phyloP scores from a whole-genome alignment of 2,888 invertebrate genomes.

The Clivina fossor region DNA sequence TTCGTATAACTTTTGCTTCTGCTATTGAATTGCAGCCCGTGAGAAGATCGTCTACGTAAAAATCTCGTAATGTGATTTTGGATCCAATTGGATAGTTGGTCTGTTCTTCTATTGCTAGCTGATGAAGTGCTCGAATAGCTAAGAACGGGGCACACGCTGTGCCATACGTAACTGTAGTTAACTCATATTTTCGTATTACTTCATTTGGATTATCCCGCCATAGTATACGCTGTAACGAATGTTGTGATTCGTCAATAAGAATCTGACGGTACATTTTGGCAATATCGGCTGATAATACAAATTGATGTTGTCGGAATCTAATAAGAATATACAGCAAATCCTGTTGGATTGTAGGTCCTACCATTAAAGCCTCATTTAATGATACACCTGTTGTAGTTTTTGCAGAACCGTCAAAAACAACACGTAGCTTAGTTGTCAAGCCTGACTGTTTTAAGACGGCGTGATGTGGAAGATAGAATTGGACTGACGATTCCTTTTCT shows the following conservation, averaged over 20 bases:
- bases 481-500: too few species aligned
- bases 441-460: slow-evolving; percentile 29
- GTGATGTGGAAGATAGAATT: slow-evolving; percentile 34
- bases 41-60: slow-evolving; percentile 15
- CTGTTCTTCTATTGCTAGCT: neutral
- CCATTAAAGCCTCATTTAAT: slow-evolving; percentile 39
- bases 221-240: slow-evolving; percentile 2
- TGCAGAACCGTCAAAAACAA: slow-evolving; percentile 36
- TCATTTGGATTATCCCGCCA: slow-evolving; percentile 1
- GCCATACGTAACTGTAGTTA: slow-evolving; percentile 2
- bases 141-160: neutral
- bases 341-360: slow-evolving; percentile 40
- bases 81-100: neutral
- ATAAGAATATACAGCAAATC: slow-evolving; percentile 39
- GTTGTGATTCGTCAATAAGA: neutral
- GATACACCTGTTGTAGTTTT: slow-evolving; percentile 31
- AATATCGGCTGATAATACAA: slow-evolving; percentile 41
- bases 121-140: neutral
- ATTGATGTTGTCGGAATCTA: slow-evolving; percentile 37
- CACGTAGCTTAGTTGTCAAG: slow-evolving; percentile 36
- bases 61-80: neutral
- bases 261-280: slow-evolving; percentile 43
- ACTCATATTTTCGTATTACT: slow-evolving; percentile 1
- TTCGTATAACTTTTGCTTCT: too few species aligned
- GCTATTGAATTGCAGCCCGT: too few species aligned